Conservation (phyloP, 2,113 vertebrate genomes). For the Lagopus muta region DNA sequence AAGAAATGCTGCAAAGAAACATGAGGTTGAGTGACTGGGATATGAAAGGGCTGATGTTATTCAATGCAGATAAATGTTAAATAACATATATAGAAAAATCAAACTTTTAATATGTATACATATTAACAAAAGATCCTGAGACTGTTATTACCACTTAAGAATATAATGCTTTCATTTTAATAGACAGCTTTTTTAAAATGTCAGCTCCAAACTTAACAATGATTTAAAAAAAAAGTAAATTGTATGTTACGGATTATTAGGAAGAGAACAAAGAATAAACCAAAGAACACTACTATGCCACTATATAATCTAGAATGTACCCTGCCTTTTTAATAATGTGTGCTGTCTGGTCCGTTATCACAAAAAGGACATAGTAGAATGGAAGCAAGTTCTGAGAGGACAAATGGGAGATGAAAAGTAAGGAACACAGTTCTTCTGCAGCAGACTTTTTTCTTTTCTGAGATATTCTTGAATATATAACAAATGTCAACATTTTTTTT, state of each 20-base stretch:
- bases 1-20: background rate
- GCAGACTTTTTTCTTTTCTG: background rate
- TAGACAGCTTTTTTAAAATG: constrained; percentile 26
- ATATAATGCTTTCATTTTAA: constrained; percentile 7
- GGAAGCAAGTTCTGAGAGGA: background rate
- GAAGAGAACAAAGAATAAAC: constrained; percentile 45
- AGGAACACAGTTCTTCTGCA: background rate
- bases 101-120: background rate
- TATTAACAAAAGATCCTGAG: background rate
- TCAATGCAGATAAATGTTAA: constrained; percentile 10
- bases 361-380: background rate
- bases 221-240: background rate
- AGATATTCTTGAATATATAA: background rate
- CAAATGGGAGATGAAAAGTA: constrained; percentile 20
- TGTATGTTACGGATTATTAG: constrained; percentile 27
- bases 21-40: background rate
- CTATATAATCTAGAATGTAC: constrained; percentile 29
- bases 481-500: background rate
- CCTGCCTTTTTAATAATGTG: constrained; percentile 28
- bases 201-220: background rate
- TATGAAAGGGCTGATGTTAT: background rate
- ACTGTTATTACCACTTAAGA: constrained; percentile 26
- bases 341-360: background rate
- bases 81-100: background rate
- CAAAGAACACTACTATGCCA: constrained; percentile 25